Conservation (phyloP, 2,888 invertebrate genomes). For the Noctua fimbriata region DNA sequence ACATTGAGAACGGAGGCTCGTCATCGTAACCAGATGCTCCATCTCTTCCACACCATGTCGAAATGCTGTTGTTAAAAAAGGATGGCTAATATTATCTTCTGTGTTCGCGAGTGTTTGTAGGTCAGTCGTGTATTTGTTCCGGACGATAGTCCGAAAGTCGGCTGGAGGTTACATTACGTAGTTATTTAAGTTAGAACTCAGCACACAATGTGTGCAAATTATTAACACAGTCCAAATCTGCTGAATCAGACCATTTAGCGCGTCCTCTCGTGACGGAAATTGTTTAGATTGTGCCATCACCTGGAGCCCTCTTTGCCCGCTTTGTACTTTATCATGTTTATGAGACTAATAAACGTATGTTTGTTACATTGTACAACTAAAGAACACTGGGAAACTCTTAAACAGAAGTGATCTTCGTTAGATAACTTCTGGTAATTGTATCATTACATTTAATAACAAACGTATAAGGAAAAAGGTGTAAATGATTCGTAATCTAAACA, state of each 20-base stretch:
- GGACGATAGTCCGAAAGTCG: slow-evolving; percentile 90
- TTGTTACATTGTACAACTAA: slow-evolving; percentile 8
- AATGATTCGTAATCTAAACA: neutral
- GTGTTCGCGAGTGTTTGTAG: slow-evolving; percentile 88
- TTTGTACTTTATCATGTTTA: slow-evolving; percentile 41
- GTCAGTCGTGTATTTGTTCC: slow-evolving; percentile 90
- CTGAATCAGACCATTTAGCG: slow-evolving; percentile 67
- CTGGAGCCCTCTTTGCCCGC: slow-evolving; percentile 55
- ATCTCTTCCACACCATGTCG: slow-evolving; percentile 81
- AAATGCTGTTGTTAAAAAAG: slow-evolving; percentile 76
- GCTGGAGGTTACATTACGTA: slow-evolving; percentile 89
- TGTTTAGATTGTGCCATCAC: slow-evolving; percentile 58
- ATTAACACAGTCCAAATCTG: slow-evolving; percentile 68
- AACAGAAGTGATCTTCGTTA: neutral
- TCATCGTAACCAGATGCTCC: slow-evolving; percentile 85
- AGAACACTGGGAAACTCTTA: neutral
- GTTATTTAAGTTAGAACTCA: slow-evolving; percentile 81
- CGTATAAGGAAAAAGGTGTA: neutral
- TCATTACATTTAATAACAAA: neutral
- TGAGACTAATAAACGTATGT: slow-evolving; percentile 19
- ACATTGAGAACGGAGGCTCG: slow-evolving; percentile 90
- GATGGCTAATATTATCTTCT: slow-evolving; percentile 84
- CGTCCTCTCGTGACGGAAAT: slow-evolving; percentile 56
- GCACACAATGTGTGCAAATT: slow-evolving; percentile 73
- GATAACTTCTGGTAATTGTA: neutral